Evolutionary conservation across 2,113 vertebrate genomes (phyloP), one percentile per base, ranked within the genome.

Genomic region (Paramormyrops kingsleyae): DNA sequence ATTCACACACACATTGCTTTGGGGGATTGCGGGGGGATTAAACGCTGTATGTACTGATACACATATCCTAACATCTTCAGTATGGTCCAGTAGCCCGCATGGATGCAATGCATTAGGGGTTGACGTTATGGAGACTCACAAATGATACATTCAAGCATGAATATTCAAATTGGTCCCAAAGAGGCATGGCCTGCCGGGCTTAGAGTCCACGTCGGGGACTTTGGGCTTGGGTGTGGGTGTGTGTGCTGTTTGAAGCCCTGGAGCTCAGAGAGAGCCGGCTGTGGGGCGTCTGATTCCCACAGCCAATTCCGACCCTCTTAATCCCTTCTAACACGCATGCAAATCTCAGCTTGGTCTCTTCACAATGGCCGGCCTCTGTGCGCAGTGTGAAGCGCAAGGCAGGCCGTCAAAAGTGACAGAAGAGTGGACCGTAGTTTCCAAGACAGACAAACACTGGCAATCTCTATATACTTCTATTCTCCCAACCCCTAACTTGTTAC

Each of bases 281-380:
- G 52, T 44, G 24, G 80, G 59, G 46, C 35, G 49, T 53, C 89
- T 87, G 59, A 59, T 77, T 86, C 87, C 42, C 87, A 85, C 35
- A 56, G 42, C 56, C 5, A 83, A 90, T 47, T 27, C 39, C 49
- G 27, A 56, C 50, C 56, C 44, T 19, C 59, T 42, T 88, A 89
- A 90, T 86, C 87, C 87, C 21, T 35, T 24, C 77, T 74, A 85
- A 90, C 47, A 87, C 21, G 59, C 62, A n/a, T 85, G 89, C 91
- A 91, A 88, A 91, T 91, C 89, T 50, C 56, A 56, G n/a, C 52
- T 59, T 46, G 77, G 39, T 83, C 44, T 77, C 85, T 21, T 56
- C 31, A 53, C 89, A 84, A 88, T 88, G 31, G 89, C 52, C 31
- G 7, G 89, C 24, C 27, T 83, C 50, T 90, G 77, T 46, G 74